Conservation (phyloP, 2,797 vertebrate species). For the Takifugu rubripes region DNA sequence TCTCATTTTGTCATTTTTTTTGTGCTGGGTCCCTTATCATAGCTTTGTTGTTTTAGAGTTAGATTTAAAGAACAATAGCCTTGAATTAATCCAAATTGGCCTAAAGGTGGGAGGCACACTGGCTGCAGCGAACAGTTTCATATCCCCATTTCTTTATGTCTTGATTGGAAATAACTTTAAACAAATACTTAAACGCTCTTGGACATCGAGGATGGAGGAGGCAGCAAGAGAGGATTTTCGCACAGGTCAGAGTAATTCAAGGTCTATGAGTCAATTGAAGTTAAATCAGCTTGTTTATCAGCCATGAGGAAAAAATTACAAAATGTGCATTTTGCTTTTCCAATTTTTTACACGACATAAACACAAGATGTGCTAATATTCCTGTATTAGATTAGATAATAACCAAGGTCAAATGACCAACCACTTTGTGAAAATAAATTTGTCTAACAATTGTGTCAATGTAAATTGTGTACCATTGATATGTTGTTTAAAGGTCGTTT, state of each 20-base stretch:
- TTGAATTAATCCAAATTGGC: slow-evolving; percentile 64
- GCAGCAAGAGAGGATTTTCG: slow-evolving; percentile 83
- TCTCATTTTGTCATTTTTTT: slow-evolving; percentile 85
- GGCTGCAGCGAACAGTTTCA: slow-evolving; percentile 84
- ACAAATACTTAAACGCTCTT: slow-evolving; percentile 74
- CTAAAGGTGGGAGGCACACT: slow-evolving; percentile 76
- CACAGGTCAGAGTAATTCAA: slow-evolving; percentile 73
- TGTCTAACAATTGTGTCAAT: too few relatives aligned
- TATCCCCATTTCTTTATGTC: slow-evolving; percentile 88
- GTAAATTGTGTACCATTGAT: background rate
- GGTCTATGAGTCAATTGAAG: slow-evolving; percentile 33
- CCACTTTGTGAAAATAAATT: too few relatives aligned
- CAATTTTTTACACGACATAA: background rate
- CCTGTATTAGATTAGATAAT: too few relatives aligned
- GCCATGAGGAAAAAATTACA: background rate
- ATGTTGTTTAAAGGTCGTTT: background rate
- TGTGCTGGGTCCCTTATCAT: slow-evolving; percentile 91
- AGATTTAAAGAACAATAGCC: slow-evolving; percentile 30
- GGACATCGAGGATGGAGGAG: slow-evolving; percentile 77
- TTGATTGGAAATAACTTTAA: slow-evolving; percentile 88
- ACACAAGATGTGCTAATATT: background rate
- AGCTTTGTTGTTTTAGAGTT: slow-evolving; percentile 79
- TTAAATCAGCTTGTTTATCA: background rate
- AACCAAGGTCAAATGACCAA: too few relatives aligned
- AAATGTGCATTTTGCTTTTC: too few relatives aligned